Evolutionary conservation across 2,888 invertebrate genomes (phyloP), one percentile per base, ranked within the genome.

Genomic region (Hemistola chrysoprasaria): DNA sequence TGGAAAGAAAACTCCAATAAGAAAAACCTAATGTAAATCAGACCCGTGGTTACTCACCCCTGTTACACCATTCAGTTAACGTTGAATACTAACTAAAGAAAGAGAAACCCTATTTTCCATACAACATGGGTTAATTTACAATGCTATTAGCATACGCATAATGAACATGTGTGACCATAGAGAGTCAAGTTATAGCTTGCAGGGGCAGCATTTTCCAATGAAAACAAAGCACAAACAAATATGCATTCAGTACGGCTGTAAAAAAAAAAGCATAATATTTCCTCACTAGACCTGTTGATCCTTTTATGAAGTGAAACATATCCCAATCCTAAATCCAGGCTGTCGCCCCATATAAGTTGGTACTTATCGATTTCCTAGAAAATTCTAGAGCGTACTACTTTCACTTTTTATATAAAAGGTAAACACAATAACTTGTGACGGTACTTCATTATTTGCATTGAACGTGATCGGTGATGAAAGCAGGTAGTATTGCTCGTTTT

Each of bases 341-440:
- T 53, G 47, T 53, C 53, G 8, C 53, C 29, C 47, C 46, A 39
- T 48, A 40, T 42, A 16, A 16, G 16, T 16, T 16, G 16, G 16
- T 3, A n/a, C n/a, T n/a, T n/a, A n/a, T n/a, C n/a, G n/a, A 25
- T 30, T 23, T 34, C 25, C 20, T 4, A 38, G 30, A 45, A 41
- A 27, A 31, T 22, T 23, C 16, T 16, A 4, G 16, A 16, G 16
- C 16, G 4, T 16, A 16, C 9, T 10, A 46, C 50, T 53, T 47
- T 53, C 53, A 28, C 42, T 43, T n/a, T n/a, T n/a, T 0, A 40
- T 41, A 16, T 37, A 43, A 35, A 50, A 28, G 37, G 49, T 20
- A 34, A 6, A 6, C 10, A 35, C 28, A 22, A 40, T 37, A 9
- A 34, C 16, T 46, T 22, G n/a, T n/a, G n/a, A 10, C 8, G 21